Evolutionary conservation across 2,888 invertebrate species (phyloP).

Genomic region (Agelastica alni): DNA sequence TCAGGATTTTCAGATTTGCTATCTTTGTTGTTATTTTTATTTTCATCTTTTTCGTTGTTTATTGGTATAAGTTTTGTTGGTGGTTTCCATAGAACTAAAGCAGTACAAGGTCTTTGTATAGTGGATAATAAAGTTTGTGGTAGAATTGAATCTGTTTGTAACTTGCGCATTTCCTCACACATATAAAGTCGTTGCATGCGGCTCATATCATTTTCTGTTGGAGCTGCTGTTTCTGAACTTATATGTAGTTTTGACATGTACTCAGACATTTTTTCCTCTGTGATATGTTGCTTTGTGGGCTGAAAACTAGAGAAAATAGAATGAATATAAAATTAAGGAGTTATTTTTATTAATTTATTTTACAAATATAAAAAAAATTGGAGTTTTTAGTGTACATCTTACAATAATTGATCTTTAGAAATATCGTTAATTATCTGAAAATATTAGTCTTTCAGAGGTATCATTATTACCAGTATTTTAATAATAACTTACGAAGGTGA

Average conservation of each 20-base stretch:
- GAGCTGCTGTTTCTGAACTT: slow-evolving; percentile 54
- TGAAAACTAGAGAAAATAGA: slow-evolving; percentile 42
- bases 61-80: slow-evolving; percentile 50
- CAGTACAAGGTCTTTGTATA: slow-evolving; percentile 73
- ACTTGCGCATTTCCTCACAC: slow-evolving; percentile 72
- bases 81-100: slow-evolving; percentile 81
- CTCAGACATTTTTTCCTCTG: slow-evolving; percentile 83
- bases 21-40: slow-evolving; percentile 53
- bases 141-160: slow-evolving; percentile 68
- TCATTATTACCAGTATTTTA: background rate
- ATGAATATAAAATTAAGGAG: too few species aligned
- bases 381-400: background rate
- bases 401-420: background rate
- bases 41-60: slow-evolving; percentile 49
- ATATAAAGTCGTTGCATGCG: slow-evolving; percentile 59
- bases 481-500: slow-evolving; percentile 50
- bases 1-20: slow-evolving; percentile 44
- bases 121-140: slow-evolving; percentile 68
- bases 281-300: slow-evolving; percentile 73
- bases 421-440: background rate
- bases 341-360: too few species aligned
- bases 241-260: slow-evolving; percentile 78
- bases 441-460: too few species aligned
- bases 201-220: slow-evolving; percentile 45
- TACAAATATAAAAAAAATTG: too few species aligned